These are phyloP conservation scores for Sarcophaga carnaria DNA, from an alignment of 2,888 invertebrate genomes.

Conservation along the genomic window DNA sequence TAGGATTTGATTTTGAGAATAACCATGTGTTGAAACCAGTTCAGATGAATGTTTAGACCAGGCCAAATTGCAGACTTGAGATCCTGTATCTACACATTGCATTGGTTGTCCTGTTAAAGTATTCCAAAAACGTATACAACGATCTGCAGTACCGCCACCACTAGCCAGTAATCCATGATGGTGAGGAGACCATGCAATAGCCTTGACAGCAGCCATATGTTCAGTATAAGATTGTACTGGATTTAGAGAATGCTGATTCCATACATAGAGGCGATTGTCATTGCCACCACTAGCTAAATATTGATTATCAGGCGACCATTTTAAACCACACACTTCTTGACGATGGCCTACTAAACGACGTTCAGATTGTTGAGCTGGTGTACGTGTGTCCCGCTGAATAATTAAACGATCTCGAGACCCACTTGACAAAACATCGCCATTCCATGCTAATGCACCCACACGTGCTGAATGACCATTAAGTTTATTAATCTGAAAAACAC, in stretches of 20 bases:
- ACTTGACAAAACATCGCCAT: constrained; percentile 97
- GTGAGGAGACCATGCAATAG: constrained; percentile 99
- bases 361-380: constrained; percentile 89
- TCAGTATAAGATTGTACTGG: constrained; percentile 97
- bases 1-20: constrained; percentile 98
- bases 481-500: constrained; percentile 85
- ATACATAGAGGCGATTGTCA: constrained; percentile 85
- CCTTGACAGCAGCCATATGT: constrained; percentile 98
- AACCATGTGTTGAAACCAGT: constrained; percentile 98
- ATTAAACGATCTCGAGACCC: constrained; percentile 97
- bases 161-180: constrained; percentile 98
- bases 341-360: constrained; percentile 94
- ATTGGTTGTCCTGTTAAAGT: constrained; percentile 98
- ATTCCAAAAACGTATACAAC: constrained; percentile 99
- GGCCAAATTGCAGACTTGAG: constrained; percentile 98
- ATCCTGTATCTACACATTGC: constrained; percentile 98
- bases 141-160: constrained; percentile 99
- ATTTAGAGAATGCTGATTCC: constrained; percentile 91
- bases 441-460: constrained; percentile 97
- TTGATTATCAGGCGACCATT: constrained; percentile 99
- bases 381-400: constrained; percentile 95
- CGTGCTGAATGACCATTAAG: constrained; percentile 95
- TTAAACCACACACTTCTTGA: constrained; percentile 98
- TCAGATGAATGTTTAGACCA: constrained; percentile 99
- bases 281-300: constrained; percentile 99